Evolutionary conservation across 2,113 vertebrate genomes (phyloP).

Genomic region (Opisthocomus hoazin): DNA sequence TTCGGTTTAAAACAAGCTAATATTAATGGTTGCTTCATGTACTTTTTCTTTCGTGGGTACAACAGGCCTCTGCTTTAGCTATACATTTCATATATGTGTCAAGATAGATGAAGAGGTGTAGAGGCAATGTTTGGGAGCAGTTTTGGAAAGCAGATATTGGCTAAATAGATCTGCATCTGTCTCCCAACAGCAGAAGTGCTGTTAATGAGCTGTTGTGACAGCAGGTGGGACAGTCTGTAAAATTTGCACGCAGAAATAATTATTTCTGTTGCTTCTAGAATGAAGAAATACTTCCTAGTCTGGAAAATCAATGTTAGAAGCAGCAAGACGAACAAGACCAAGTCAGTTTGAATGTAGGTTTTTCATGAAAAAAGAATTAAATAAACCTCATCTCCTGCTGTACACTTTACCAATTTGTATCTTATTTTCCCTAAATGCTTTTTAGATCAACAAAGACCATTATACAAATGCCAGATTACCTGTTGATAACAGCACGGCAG

Average conservation of each 20-base stretch:
- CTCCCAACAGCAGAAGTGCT: not conserved
- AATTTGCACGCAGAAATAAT: not conserved
- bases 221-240: not conserved
- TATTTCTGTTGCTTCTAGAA: slow-evolving; percentile 40
- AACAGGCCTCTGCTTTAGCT: not conserved
- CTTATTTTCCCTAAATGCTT: not conserved
- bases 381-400: not conserved
- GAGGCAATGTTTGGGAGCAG: not conserved
- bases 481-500: not conserved
- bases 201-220: not conserved
- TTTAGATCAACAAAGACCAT: not conserved
- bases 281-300: slow-evolving; percentile 64
- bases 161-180: not conserved
- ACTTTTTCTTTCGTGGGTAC: not conserved
- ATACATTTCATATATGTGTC: not conserved
- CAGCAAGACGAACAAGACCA: slow-evolving; percentile 43
- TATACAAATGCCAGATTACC: not conserved
- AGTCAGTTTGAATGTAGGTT: slow-evolving; percentile 11
- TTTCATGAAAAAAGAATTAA: not conserved
- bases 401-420: not conserved
- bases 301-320: slow-evolving; percentile 63
- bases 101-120: not conserved
- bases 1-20: not conserved
- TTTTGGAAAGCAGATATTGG: not conserved
- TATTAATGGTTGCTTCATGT: not conserved